Conservation (phyloP, 2,888 invertebrate genomes). For the Drosophila buzzatii region DNA sequence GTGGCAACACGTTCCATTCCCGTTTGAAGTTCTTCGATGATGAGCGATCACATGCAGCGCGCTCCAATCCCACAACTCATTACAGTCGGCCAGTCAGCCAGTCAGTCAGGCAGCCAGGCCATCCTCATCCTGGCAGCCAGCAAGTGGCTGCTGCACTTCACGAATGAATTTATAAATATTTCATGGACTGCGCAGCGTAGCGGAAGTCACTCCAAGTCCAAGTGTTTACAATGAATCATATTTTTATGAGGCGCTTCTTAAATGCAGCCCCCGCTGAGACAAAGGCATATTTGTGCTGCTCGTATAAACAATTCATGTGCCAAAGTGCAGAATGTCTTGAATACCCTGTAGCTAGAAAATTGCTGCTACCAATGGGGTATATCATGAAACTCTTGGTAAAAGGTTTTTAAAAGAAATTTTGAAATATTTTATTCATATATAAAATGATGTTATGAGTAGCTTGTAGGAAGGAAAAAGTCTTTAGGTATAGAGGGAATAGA, state of each 20-base stretch:
- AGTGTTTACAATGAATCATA: slow-evolving; percentile 74
- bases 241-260: slow-evolving; percentile 59
- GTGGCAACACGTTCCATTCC: slow-evolving; percentile 78
- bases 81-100: not conserved
- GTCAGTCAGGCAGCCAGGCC: slow-evolving; percentile 8
- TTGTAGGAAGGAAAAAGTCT: no score
- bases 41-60: slow-evolving; percentile 59
- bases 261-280: slow-evolving; percentile 37
- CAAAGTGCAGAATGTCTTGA: slow-evolving; percentile 15
- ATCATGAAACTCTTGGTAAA: not conserved
- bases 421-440: no score
- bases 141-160: slow-evolving; percentile 34
- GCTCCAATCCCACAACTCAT: slow-evolving; percentile 20
- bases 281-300: slow-evolving; percentile 47
- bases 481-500: no score
- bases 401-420: no score
- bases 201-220: slow-evolving; percentile 60
- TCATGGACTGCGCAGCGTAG: slow-evolving; percentile 63
- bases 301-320: slow-evolving; percentile 44
- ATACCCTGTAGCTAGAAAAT: slow-evolving; percentile 30
- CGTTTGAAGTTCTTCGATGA: slow-evolving; percentile 73
- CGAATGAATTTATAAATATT: slow-evolving; percentile 76
- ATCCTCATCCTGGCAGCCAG: slow-evolving; percentile 8
- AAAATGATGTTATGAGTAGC: no score
- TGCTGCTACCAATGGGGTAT: not conserved